Conservation (phyloP, 2,797 vertebrate species). For the Xiphorhynchus erythropygius region DNA sequence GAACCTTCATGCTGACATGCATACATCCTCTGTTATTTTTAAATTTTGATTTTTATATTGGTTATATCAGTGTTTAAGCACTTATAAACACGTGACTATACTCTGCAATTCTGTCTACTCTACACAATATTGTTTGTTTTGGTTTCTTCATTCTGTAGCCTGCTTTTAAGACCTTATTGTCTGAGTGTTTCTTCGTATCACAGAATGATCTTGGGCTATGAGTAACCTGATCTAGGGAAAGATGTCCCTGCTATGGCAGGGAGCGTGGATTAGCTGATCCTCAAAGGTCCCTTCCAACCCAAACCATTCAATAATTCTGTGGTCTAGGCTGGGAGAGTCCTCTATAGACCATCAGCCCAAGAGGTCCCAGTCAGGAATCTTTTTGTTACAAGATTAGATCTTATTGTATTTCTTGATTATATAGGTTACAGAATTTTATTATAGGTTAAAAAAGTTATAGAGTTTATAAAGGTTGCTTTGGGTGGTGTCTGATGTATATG, state of each 20-base stretch:
- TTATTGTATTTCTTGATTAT: neutral
- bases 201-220: neutral
- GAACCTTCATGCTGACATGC: neutral
- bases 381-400: neutral
- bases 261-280: neutral
- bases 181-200: neutral
- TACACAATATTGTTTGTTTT: neutral
- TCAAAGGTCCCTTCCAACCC: neutral
- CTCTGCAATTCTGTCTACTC: neutral
- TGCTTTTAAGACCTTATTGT: neutral
- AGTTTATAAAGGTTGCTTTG: neutral
- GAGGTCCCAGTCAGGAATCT: neutral
- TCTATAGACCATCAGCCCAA: neutral
- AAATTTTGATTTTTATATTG: neutral
- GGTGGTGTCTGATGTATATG: neutral
- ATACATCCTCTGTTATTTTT: neutral
- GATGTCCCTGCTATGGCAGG: neutral
- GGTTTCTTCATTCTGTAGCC: neutral
- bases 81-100: neutral
- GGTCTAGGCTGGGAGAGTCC: rapidly evolving
- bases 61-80: neutral
- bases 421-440: neutral
- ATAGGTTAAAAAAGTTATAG: neutral
- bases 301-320: neutral
- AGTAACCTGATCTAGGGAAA: neutral